These are phyloP conservation scores for Andrena chrysosceles DNA, from an alignment of 2,888 invertebrate species.

Conservation along the genomic window DNA sequence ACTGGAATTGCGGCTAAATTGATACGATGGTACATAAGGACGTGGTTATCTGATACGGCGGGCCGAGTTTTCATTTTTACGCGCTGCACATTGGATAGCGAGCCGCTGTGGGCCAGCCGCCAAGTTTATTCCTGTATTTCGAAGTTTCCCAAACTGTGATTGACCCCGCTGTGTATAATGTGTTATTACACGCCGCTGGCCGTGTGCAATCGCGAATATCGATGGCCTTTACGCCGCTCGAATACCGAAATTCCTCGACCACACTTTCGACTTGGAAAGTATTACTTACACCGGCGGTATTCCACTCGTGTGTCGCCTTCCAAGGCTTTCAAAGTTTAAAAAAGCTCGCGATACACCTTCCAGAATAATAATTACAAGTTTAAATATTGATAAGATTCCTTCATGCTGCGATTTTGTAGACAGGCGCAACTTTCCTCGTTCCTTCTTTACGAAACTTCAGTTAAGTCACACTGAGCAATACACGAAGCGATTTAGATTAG, in stretches of 20 bases:
- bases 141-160: constrained; percentile 61
- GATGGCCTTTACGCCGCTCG: constrained; percentile 14
- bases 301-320: not conserved
- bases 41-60: constrained; percentile 56
- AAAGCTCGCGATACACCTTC: no score
- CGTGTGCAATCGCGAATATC: constrained; percentile 42
- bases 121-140: constrained; percentile 64
- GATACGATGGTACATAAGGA: constrained; percentile 60
- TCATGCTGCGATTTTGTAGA: no score
- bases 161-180: constrained; percentile 53
- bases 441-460: no score
- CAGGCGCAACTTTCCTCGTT: no score
- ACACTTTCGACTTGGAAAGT: constrained; percentile 11
- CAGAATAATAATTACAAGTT: no score
- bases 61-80: constrained; percentile 59
- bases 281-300: not conserved
- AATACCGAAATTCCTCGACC: constrained; percentile 1
- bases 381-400: no score
- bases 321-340: no score
- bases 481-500: no score
- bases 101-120: constrained; percentile 38
- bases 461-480: no score
- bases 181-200: constrained; percentile 52
- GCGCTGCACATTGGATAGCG: constrained; percentile 22
- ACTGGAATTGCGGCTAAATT: constrained; percentile 55